Percentiles rank a stretch among this genome's conserved stretches.
These are phyloP conservation scores for Phrixothrix hirtus DNA, from an alignment of 2,888 invertebrate species.

Conservation along the genomic window DNA sequence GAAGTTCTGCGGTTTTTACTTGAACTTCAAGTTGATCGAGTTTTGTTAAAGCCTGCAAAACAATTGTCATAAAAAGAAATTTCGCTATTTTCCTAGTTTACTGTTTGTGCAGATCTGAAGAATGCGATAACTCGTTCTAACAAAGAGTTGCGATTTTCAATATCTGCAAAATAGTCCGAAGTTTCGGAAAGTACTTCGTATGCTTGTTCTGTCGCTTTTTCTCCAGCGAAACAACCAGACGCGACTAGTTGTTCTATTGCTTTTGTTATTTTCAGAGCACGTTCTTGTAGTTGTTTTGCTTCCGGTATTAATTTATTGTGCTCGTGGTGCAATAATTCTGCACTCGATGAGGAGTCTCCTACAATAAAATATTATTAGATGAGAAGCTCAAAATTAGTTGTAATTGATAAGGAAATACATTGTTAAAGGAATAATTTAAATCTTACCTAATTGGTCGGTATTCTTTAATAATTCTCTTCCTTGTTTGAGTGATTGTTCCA, in stretches of 20 bases:
- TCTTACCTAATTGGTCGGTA: conserved; percentile 62
- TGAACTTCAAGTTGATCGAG: conserved; percentile 77
- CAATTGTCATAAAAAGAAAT: too few relatives aligned
- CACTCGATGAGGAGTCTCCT: conserved; percentile 72
- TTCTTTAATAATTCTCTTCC: conserved; percentile 61
- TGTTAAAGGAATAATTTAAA: background rate
- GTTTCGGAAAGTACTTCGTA: conserved; percentile 68
- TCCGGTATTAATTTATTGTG: conserved; percentile 71
- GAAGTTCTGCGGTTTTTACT: conserved; percentile 66
- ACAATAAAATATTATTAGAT: conserved; percentile 17
- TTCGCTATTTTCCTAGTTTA: conserved; percentile 47
- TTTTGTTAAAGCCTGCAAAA: conserved; percentile 67
- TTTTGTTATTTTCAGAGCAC: conserved; percentile 74
- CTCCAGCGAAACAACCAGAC: conserved; percentile 71
- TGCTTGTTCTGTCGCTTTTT: conserved; percentile 68
- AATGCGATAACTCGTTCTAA: conserved; percentile 71
- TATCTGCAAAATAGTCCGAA: conserved; percentile 70
- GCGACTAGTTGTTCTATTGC: conserved; percentile 76
- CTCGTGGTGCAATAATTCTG: conserved; percentile 69
- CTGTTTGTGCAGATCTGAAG: conserved; percentile 71
- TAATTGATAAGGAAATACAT: background rate
- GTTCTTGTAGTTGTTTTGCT: conserved; percentile 74
- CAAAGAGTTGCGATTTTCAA: conserved; percentile 71
- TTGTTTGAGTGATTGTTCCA: conserved; percentile 64
- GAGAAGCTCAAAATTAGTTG: background rate